phyloP scores from a whole-genome alignment of 2,113 vertebrate genomes.

The Datnioides undecimradiatus region DNA sequence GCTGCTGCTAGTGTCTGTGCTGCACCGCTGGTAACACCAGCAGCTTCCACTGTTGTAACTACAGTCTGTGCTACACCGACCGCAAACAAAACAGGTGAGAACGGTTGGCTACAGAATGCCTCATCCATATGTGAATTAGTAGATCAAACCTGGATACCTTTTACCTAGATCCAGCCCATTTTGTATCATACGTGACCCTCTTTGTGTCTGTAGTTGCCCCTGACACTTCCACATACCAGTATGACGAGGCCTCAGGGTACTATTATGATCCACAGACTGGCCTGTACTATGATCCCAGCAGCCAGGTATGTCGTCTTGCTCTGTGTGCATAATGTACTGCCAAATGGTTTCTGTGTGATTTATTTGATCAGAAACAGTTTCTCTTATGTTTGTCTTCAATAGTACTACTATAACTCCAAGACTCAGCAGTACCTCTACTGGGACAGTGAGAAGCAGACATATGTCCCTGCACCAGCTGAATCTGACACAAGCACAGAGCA shows the following conservation, averaged over 20 bases:
- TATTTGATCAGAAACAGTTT: conserved; percentile 61
- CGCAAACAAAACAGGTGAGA: conserved; percentile 43
- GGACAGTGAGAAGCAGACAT: conserved; percentile 92
- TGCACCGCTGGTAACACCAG: conserved; percentile 36
- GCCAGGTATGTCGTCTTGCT: conserved; percentile 85
- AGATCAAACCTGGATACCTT: not conserved
- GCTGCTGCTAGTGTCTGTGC: conserved; percentile 12
- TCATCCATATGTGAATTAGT: not conserved
- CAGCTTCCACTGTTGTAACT: conserved; percentile 21
- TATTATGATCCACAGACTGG: conserved; percentile 93
- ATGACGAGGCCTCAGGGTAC: conserved; percentile 94
- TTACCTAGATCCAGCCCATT: not conserved
- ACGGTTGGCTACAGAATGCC: not conserved
- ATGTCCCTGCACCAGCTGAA: conserved; percentile 87
- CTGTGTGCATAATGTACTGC: not conserved
- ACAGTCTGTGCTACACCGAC: conserved; percentile 17
- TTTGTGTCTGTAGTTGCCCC: conserved; percentile 84
- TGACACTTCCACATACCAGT: conserved; percentile 93
- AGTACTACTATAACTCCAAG: conserved; percentile 97
- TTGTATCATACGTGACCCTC: not conserved
- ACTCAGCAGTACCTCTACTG: conserved; percentile 96
- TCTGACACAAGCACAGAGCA: conserved; percentile 60
- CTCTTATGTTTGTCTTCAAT: conserved; percentile 71
- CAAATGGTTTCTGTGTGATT: not conserved
- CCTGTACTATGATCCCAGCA: conserved; percentile 94